Evolutionary conservation across 92 coral and sea anemone species (phyloP).

Genomic region (Parazoanthus atlanticus): DNA sequence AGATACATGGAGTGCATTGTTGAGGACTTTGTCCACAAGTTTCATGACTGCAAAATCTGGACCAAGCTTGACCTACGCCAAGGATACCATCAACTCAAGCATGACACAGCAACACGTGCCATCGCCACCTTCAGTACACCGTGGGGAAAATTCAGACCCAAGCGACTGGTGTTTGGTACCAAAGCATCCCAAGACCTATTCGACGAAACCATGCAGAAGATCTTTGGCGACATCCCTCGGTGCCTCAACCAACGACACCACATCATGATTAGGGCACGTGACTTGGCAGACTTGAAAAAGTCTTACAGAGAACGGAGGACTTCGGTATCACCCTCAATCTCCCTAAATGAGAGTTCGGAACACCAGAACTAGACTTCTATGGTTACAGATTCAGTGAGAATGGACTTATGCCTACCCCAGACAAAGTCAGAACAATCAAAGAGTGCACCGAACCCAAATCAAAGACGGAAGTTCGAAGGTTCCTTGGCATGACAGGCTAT

Average conservation of each 20-base stretch:
- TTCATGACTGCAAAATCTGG: slow-evolving; percentile 57
- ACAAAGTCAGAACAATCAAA: slow-evolving; percentile 37
- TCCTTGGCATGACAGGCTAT: slow-evolving; percentile 53
- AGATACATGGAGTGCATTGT: slow-evolving; percentile 51
- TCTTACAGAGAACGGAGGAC: slow-evolving; percentile 33
- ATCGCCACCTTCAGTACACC: slow-evolving; percentile 64
- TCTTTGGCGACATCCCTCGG: slow-evolving; percentile 57
- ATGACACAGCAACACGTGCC: slow-evolving; percentile 54
- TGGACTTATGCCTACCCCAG: slow-evolving; percentile 38
- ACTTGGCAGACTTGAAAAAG: slow-evolving; percentile 45
- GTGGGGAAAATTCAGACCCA: slow-evolving; percentile 58
- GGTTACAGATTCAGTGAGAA: slow-evolving; percentile 40
- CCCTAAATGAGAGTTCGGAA: slow-evolving; percentile 46
- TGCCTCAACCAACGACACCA: slow-evolving; percentile 56
- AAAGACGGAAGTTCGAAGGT: slow-evolving; percentile 48
- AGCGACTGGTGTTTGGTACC: slow-evolving; percentile 63
- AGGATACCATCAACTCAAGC: slow-evolving; percentile 60
- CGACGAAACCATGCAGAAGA: slow-evolving; percentile 61
- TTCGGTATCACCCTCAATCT: slow-evolving; percentile 47
- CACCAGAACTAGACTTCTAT: slow-evolving; percentile 45
- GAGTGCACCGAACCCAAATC: slow-evolving; percentile 39
- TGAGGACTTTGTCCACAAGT: slow-evolving; percentile 49
- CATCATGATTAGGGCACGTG: slow-evolving; percentile 31
- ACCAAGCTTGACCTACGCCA: slow-evolving; percentile 61
- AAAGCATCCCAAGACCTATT: slow-evolving; percentile 68